Evolutionary conservation across 2,888 invertebrate species (phyloP).

Genomic region (Tiliacea aurago): DNA sequence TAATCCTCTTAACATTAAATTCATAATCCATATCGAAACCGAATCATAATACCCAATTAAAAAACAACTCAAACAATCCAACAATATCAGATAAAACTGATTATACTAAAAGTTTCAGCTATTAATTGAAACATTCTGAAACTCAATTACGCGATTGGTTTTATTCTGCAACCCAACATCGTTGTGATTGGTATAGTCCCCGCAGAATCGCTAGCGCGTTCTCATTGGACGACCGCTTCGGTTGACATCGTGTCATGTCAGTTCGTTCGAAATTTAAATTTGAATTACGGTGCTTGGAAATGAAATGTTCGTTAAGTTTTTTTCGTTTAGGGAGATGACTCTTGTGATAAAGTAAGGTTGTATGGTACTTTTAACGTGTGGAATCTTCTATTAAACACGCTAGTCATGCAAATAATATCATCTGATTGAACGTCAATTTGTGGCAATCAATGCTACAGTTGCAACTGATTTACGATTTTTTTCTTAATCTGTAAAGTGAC

Average conservation of each 20-base stretch:
- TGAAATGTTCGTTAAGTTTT: constrained; percentile 30
- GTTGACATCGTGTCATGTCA: constrained; percentile 47
- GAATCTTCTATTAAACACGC: background rate
- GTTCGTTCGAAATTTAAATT: constrained; percentile 53
- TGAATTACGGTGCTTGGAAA: constrained; percentile 32
- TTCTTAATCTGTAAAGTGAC: too few relatives aligned
- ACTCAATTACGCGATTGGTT: constrained; percentile 48
- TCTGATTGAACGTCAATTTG: background rate
- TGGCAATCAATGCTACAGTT: background rate
- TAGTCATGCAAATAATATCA: too few relatives aligned
- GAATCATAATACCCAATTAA: constrained; percentile 40
- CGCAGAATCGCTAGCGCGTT: constrained; percentile 46
- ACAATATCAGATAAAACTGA: constrained; percentile 33
- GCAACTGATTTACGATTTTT: too few relatives aligned
- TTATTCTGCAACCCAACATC: constrained; percentile 27
- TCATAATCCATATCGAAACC: constrained; percentile 10
- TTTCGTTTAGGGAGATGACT: background rate
- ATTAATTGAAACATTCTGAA: constrained; percentile 50
- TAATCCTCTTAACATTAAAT: constrained; percentile 24
- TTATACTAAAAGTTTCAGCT: constrained; percentile 47
- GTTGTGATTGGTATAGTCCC: constrained; percentile 45
- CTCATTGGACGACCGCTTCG: constrained; percentile 42
- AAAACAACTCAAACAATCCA: constrained; percentile 25
- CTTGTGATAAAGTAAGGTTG: background rate
- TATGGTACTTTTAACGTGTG: background rate